Percentiles rank a stretch among this genome's conserved stretches.
These are phyloP conservation scores for Ascidia mentula DNA, from an alignment of 23 tunicate genomes.

Conservation along the genomic window DNA sequence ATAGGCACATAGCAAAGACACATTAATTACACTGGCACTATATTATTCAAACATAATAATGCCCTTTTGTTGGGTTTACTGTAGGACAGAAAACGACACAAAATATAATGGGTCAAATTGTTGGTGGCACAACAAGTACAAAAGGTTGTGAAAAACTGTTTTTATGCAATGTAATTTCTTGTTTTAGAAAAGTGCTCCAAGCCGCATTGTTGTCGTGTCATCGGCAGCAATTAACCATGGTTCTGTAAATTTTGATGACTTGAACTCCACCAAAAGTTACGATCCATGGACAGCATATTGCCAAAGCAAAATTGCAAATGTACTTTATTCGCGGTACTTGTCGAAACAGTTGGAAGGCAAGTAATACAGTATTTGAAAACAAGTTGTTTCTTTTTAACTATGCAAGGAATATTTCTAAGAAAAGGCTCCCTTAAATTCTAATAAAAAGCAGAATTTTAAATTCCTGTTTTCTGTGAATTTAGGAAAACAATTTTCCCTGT, in stretches of 20 bases:
- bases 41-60: too few relatives aligned
- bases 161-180: too few relatives aligned
- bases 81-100: not conserved
- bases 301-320: constrained; percentile 11
- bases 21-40: too few relatives aligned
- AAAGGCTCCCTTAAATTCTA: too few relatives aligned
- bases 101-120: not conserved
- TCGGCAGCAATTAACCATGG: not conserved
- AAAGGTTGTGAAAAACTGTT: too few relatives aligned
- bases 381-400: not conserved
- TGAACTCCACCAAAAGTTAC: constrained; percentile 6
- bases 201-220: constrained; percentile 7
- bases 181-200: constrained; percentile 16
- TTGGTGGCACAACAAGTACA: not conserved
- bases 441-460: too few relatives aligned
- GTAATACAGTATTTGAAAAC: not conserved
- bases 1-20: too few relatives aligned
- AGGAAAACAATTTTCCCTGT: not conserved
- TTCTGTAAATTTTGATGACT: constrained; percentile 9
- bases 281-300: constrained; percentile 5
- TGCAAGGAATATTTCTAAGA: not conserved
- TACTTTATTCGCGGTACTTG: not conserved
- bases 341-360: constrained; percentile 22
- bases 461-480: not conserved
- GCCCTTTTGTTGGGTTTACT: too few relatives aligned